Evolutionary conservation across 2,888 invertebrate genomes (phyloP).

Genomic region (Tachina grossa): DNA sequence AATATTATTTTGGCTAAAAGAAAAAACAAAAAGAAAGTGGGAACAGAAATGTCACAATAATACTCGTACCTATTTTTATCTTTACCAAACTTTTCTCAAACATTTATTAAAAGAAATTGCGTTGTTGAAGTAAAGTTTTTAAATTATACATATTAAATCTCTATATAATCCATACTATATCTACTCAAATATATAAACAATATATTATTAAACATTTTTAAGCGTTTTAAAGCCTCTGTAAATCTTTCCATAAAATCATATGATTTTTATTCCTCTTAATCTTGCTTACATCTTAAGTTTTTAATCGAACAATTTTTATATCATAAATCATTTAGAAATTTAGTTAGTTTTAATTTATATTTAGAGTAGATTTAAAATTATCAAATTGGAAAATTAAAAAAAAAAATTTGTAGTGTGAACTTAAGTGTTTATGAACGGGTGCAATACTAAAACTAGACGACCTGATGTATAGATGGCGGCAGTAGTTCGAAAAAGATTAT

Average conservation of each 20-base stretch:
- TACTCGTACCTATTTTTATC: background rate
- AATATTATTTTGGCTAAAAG: slow-evolving; percentile 56
- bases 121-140: slow-evolving; percentile 14
- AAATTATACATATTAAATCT: background rate
- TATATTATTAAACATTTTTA: slow-evolving; percentile 1
- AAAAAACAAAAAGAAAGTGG: slow-evolving; percentile 72
- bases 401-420: background rate
- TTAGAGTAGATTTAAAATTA: background rate
- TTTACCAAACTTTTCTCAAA: slow-evolving; percentile 1
- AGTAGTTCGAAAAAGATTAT: too few species aligned
- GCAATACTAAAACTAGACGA: too few species aligned
- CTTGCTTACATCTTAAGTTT: slow-evolving; percentile 32
- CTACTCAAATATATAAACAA: background rate
- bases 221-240: slow-evolving; percentile 41
- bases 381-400: background rate
- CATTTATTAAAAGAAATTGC: slow-evolving; percentile 12
- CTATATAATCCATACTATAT: background rate
- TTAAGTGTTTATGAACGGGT: too few species aligned
- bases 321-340: background rate
- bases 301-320: background rate
- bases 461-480: too few species aligned
- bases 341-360: background rate
- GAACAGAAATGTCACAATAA: slow-evolving; percentile 73
- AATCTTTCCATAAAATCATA: slow-evolving; percentile 18
- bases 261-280: background rate